Conservation (phyloP, 1,140 invertebrate genomes). For the Lepidurus arcticus region DNA sequence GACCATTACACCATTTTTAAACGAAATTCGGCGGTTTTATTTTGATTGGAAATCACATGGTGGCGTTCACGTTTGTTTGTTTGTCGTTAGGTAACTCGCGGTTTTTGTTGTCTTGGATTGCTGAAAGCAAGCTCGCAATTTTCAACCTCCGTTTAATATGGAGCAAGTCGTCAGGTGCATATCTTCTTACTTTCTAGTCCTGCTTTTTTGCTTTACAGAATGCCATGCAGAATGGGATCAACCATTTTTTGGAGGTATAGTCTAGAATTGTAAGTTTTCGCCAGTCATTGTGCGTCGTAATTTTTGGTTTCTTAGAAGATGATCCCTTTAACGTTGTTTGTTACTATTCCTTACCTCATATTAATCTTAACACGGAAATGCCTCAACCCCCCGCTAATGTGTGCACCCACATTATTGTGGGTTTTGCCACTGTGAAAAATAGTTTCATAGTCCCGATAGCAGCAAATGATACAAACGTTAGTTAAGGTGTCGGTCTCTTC, state of each 20-base stretch:
- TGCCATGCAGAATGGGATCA: no score
- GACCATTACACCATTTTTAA: constrained; percentile 15
- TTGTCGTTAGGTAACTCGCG: background rate
- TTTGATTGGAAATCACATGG: background rate
- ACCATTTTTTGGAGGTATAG: no score
- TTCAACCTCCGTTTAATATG: no score
- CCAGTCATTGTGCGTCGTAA: background rate
- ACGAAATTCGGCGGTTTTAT: background rate
- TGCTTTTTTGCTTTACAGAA: no score
- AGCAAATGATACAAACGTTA: constrained; percentile 38
- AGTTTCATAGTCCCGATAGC: constrained; percentile 8
- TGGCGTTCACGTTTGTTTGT: background rate
- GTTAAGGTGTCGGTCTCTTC: background rate
- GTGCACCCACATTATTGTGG: constrained; percentile 35
- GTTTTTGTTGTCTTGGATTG: no score
- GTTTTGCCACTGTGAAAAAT: constrained; percentile 25
- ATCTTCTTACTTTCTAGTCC: no score
- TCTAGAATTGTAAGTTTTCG: no score
- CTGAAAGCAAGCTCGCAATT: no score
- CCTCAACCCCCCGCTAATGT: constrained; percentile 25
- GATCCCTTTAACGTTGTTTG: constrained; percentile 24
- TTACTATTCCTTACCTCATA: constrained; percentile 32
- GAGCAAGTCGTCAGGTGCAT: no score
- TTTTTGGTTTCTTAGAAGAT: background rate
- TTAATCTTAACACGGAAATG: constrained; percentile 10